Percentiles rank a stretch among this genome's conserved stretches.
phyloP scores from a whole-genome alignment of 2,888 invertebrate species.

The Lumbricus terrestris region DNA sequence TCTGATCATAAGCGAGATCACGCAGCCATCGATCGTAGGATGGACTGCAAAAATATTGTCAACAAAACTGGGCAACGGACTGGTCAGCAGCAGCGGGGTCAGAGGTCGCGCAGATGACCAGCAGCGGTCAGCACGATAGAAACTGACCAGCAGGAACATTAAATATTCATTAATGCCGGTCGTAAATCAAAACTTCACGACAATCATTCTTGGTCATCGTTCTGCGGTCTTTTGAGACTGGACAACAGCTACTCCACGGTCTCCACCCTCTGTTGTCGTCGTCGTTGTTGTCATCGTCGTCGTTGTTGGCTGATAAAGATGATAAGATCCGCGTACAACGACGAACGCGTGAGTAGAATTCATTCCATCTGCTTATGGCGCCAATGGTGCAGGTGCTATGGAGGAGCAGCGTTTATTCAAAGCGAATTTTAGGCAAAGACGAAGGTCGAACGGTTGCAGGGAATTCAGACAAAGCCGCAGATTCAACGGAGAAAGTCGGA shows the following conservation, averaged over 20 bases:
- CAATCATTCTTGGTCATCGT: not conserved
- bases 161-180: conserved; percentile 1
- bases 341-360: not conserved
- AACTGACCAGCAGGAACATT: conserved; percentile 13
- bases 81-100: not conserved
- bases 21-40: not conserved
- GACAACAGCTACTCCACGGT: not conserved
- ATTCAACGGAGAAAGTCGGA: not conserved
- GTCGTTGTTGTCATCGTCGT: not conserved
- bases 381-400: not conserved
- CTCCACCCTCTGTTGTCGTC: not conserved
- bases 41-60: conserved; percentile 10
- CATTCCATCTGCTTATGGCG: not conserved
- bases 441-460: not conserved
- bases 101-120: conserved; percentile 9
- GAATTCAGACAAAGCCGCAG: not conserved
- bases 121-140: not conserved
- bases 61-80: not conserved
- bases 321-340: not conserved
- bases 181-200: not conserved
- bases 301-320: not conserved
- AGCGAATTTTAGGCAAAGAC: not conserved
- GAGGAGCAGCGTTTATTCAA: not conserved
- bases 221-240: not conserved
- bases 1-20: not conserved